These are phyloP conservation scores for Sparus aurata DNA, from an alignment of 2,797 vertebrate genomes.

Conservation along the genomic window DNA sequence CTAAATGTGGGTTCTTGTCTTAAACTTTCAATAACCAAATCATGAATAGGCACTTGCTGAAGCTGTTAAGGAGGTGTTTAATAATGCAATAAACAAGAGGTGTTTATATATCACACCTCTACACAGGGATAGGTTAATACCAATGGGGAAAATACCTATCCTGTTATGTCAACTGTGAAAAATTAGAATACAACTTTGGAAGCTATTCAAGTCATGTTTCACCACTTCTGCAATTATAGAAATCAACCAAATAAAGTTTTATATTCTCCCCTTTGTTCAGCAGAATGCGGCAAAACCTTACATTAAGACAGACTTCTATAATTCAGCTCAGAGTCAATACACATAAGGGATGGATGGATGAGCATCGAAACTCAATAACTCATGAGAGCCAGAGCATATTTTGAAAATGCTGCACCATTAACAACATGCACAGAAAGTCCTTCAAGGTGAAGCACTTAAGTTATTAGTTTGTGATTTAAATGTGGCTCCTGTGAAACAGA, in stretches of 20 bases:
- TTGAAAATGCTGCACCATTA: constrained; percentile 13
- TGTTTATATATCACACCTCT: neutral
- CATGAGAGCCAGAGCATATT: constrained; percentile 12
- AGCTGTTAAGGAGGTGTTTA: constrained; percentile 1
- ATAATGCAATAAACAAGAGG: neutral
- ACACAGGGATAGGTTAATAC: neutral
- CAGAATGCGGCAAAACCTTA: neutral
- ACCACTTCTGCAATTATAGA: neutral
- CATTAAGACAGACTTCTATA: constrained; percentile 7
- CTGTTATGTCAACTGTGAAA: neutral
- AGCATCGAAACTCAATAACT: constrained; percentile 17
- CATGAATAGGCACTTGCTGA: constrained; percentile 8
- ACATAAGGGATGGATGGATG: constrained; percentile 9
- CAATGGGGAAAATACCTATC: neutral
- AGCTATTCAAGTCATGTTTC: neutral
- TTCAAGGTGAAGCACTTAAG: constrained; percentile 21
- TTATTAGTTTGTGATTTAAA: constrained; percentile 25
- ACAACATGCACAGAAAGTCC: constrained; percentile 5
- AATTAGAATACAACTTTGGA: neutral
- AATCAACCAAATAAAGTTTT: neutral
- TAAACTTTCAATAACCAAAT: constrained; percentile 3
- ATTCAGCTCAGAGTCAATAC: constrained; percentile 6
- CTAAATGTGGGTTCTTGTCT: constrained; percentile 29
- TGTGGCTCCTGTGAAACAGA: constrained; percentile 1
- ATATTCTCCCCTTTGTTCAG: neutral